These are phyloP conservation scores for Dipodomys spectabilis DNA, from an alignment of 2,113 vertebrate species.

Conservation along the genomic window DNA sequence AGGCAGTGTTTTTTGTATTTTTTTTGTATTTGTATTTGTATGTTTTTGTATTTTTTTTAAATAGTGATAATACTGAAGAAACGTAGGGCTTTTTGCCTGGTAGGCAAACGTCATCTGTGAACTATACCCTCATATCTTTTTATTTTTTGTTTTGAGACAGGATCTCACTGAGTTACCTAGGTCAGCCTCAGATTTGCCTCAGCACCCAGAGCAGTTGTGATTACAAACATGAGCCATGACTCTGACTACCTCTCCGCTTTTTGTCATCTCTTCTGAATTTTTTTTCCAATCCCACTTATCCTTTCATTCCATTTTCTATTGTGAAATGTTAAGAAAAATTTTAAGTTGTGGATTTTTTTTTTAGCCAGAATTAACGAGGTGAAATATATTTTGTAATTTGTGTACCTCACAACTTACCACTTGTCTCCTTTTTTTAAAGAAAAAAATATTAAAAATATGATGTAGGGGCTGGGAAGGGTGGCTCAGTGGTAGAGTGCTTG, in stretches of 20 bases:
- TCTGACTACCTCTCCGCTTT: too few species aligned
- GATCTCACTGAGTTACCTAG: too few species aligned
- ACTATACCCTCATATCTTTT: too few species aligned
- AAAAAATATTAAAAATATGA: neutral
- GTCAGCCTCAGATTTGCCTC: too few species aligned
- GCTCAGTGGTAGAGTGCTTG: too few species aligned
- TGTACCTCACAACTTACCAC: neutral
- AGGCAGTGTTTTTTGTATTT: neutral
- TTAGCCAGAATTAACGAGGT: neutral
- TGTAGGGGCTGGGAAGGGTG: neutral
- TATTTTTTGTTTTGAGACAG: too few species aligned
- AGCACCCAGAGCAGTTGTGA: too few species aligned
- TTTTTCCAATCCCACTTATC: neutral
- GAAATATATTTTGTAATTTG: neutral
- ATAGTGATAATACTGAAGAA: neutral
- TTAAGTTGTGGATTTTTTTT: neutral
- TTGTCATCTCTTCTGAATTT: neutral
- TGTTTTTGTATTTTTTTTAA: too few species aligned
- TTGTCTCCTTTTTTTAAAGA: neutral
- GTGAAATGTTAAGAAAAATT: neutral
- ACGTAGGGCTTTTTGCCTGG: neutral
- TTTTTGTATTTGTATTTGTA: too few species aligned
- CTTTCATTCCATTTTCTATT: neutral
- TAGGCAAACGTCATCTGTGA: too few species aligned
- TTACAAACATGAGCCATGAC: too few species aligned